phyloP scores from a whole-genome alignment of 2,113 vertebrate species.

The Perccottus glenii region DNA sequence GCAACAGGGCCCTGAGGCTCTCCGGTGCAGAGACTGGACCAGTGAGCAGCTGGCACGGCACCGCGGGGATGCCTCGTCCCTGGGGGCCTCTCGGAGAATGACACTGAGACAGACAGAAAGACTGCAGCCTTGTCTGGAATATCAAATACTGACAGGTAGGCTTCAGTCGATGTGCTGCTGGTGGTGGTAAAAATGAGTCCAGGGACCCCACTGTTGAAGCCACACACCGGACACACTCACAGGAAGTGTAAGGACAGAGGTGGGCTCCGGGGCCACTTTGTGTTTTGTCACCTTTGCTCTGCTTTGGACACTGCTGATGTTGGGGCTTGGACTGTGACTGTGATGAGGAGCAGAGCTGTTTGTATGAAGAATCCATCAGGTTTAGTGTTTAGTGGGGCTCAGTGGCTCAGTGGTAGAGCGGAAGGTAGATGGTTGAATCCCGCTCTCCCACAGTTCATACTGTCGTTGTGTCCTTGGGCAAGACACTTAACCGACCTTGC shows the following conservation, averaged over 20 bases:
- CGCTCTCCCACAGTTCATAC: no score
- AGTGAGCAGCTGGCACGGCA: constrained; percentile 75
- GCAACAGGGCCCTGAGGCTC: constrained; percentile 72
- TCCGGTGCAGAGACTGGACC: constrained; percentile 68
- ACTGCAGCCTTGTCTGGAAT: constrained; percentile 60
- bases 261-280: constrained; percentile 55
- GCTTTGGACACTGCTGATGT: constrained; percentile 43
- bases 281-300: constrained; percentile 70
- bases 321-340: constrained; percentile 58
- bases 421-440: no score
- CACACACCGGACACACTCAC: constrained; percentile 15
- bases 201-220: constrained; percentile 31
- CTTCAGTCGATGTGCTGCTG: constrained; percentile 41
- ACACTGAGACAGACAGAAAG: constrained; percentile 72
- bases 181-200: constrained; percentile 44
- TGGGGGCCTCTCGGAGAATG: constrained; percentile 61
- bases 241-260: constrained; percentile 60
- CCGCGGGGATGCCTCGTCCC: constrained; percentile 65
- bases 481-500: no score
- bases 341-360: constrained; percentile 42
- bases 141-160: constrained; percentile 71
- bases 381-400: no score
- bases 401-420: no score
- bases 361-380: no score
- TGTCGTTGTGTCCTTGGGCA: no score